A percentile compares a stretch with the other conserved stretches of the same genome.
Conservation (phyloP, 2,888 invertebrate genomes). For the Cerceris rybyensis region DNA sequence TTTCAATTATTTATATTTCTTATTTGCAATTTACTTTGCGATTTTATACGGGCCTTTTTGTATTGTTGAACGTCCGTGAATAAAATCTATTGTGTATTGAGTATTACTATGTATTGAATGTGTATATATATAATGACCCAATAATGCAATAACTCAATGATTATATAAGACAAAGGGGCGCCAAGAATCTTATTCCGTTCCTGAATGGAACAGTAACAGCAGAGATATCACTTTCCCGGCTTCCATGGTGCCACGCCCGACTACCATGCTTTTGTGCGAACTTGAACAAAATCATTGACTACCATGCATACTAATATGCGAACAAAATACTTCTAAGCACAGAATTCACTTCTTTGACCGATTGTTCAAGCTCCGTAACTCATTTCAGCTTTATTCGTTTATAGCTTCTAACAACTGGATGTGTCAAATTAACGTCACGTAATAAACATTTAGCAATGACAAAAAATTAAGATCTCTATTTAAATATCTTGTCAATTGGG, state of each 20-base stretch:
- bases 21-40: too few species aligned
- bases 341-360: neutral
- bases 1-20: too few species aligned
- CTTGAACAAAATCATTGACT: conserved; percentile 38
- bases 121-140: too few species aligned
- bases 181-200: conserved; percentile 33
- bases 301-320: conserved; percentile 29
- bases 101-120: neutral
- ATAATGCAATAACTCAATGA: neutral
- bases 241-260: conserved; percentile 71
- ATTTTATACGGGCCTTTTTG: too few species aligned
- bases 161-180: conserved; percentile 16
- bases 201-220: conserved; percentile 46
- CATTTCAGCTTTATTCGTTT: neutral
- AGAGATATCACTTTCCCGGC: conserved; percentile 71
- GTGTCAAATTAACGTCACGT: too few species aligned
- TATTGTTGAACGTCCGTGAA: too few species aligned
- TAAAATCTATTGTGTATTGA: too few species aligned
- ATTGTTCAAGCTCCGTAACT: neutral
- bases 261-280: conserved; percentile 51
- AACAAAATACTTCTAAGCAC: neutral
- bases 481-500: too few species aligned
- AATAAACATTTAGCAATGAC: too few species aligned
- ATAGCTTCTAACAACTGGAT: neutral
- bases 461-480: too few species aligned